Percentiles rank a stretch among this genome's conserved stretches.
These are phyloP conservation scores for Drosophila subpulchrella DNA, from an alignment of 1,140 invertebrate species.

Conservation along the genomic window DNA sequence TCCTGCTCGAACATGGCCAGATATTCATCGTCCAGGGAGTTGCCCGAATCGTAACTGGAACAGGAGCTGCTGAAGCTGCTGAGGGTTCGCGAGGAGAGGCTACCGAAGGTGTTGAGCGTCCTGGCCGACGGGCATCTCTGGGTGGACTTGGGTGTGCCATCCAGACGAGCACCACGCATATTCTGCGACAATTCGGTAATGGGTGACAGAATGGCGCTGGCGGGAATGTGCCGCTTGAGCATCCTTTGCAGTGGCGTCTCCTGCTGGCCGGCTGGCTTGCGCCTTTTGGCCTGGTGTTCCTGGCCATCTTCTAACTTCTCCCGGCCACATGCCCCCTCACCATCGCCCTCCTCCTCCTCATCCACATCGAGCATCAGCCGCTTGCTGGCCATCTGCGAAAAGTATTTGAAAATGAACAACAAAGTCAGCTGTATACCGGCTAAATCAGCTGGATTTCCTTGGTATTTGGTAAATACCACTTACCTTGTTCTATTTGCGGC, in stretches of 20 bases:
- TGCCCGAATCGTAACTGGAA: conserved; percentile 85
- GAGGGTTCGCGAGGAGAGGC: conserved; percentile 70
- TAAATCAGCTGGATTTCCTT: conserved; percentile 20
- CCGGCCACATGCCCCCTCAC: background rate
- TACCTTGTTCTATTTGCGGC: background rate
- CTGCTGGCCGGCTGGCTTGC: conserved; percentile 3
- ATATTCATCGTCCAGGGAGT: conserved; percentile 88
- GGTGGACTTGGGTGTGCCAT: conserved; percentile 62
- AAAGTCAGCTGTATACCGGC: conserved; percentile 28
- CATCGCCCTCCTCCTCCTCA: background rate
- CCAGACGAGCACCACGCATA: conserved; percentile 41
- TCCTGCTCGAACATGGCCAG: conserved; percentile 88
- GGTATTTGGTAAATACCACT: conserved; percentile 2
- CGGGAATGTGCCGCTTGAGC: conserved; percentile 45
- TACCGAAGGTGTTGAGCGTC: conserved; percentile 63
- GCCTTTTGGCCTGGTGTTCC: conserved; percentile 25
- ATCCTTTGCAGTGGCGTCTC: conserved; percentile 55
- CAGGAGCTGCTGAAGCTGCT: conserved; percentile 84
- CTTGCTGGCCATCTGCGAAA: conserved; percentile 45
- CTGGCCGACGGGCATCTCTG: conserved; percentile 5
- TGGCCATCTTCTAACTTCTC: background rate
- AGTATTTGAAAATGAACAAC: background rate
- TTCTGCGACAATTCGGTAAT: conserved; percentile 63
- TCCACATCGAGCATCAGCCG: conserved; percentile 40
- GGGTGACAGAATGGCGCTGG: conserved; percentile 44